Evolutionary conservation across 2,888 invertebrate species (phyloP).

Genomic region (Lasioglossum pauxillum): DNA sequence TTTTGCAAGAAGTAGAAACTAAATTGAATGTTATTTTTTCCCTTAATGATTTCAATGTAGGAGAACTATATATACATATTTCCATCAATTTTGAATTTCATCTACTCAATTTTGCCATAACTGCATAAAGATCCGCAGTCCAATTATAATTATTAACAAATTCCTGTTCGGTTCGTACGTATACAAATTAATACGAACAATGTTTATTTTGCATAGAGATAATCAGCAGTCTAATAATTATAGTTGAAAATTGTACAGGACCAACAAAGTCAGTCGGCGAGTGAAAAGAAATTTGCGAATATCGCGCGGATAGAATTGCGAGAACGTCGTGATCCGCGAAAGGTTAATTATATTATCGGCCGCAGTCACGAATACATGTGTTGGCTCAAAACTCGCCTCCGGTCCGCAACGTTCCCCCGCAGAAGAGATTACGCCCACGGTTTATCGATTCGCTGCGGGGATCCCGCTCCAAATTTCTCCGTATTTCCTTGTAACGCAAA

Average conservation of each 20-base stretch:
- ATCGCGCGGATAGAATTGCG: background rate
- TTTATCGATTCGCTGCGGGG: constrained; percentile 18
- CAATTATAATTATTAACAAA: background rate
- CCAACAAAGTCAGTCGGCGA: background rate
- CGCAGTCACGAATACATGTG: background rate
- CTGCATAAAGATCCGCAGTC: too few species aligned
- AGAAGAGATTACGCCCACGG: constrained; percentile 10
- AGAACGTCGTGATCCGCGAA: background rate
- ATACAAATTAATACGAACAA: background rate
- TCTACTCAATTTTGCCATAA: too few species aligned
- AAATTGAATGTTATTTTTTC: too few species aligned
- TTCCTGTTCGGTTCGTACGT: background rate
- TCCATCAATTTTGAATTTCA: too few species aligned
- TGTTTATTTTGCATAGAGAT: background rate
- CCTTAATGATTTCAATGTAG: too few species aligned
- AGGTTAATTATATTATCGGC: background rate
- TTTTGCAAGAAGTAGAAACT: too few species aligned
- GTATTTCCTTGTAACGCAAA: background rate
- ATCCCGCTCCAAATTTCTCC: background rate
- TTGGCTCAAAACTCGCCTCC: background rate
- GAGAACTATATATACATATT: too few species aligned
- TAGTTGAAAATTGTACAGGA: background rate
- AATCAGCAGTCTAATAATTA: background rate
- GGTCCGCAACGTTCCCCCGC: background rate
- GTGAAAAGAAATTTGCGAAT: background rate